Evolutionary conservation across 2,888 invertebrate species (phyloP), one percentile per base, ranked within the genome.

Genomic region (Tryphoninae sp.): DNA sequence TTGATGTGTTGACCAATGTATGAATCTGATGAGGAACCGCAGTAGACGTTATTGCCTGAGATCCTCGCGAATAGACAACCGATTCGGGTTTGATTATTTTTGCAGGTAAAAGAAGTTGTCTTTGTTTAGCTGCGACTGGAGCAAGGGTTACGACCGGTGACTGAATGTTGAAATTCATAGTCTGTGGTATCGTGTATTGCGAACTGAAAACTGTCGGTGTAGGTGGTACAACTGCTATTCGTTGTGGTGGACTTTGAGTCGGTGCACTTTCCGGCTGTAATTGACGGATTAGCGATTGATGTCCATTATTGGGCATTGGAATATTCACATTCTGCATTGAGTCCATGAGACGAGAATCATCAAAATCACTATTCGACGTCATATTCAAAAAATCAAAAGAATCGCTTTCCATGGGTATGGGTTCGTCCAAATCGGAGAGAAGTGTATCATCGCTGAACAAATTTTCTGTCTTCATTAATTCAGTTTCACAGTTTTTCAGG

Each of bases 401-500:
- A 55, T 93, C 91, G 53, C 92, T 92, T 78, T 93, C 93, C 90
- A 93, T 92, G 13, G 90, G 90, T 61, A 93, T 87, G 8, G 92
- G 91, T 23, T 93, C 93, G 42, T 93, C 93, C 64, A 93, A 86
- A 78, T 93, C 92, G 0, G 93, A 92, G 0, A 94, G 88, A 4
- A 94, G 88, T 7, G 92, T 90, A 49, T 93, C 93, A 85, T 94
- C 94, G 8, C 91, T 92, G 84, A 94, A 94, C 13, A 94, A 88
- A 73, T 92, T 92, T 82, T 92, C 93, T 86, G 90, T 92, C 86
- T 92, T 93, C 92, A 95, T 93, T 83, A 95, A 93, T 89, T 95
- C 95, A 83, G 92, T 95, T 91, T 95, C 95, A 88, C 95, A 95
- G 83, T 95, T 94, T 84, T 94, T 94, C 40, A 96, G 91, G 67